Evolutionary conservation across 2,888 invertebrate genomes (phyloP), one percentile per base, ranked within the genome.

Genomic region (Dynastes grantii): DNA sequence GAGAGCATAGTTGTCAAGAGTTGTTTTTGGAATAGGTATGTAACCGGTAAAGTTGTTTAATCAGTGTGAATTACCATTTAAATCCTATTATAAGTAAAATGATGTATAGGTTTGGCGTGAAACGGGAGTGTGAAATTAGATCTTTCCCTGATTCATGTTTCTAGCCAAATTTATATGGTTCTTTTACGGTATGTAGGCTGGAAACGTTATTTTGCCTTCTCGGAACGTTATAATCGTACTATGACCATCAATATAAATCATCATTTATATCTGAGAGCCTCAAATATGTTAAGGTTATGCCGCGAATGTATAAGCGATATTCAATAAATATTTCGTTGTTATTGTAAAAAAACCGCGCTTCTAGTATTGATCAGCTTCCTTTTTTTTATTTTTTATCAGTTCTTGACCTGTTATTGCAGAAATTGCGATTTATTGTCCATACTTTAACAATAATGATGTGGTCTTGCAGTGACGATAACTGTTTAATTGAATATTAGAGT

Each of bases 1-100:
- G 80, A 80, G 80, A 79, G 81, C 80, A 81, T 79, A 68, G 79
- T 75, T 78, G 80, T 81, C 76, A 77, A 68, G 40, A 55, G 53
- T 55, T 70, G 70, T 78, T 80, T 78, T 76, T 65, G 70, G 77
- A 65, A 68, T 75, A 81, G 81, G 81, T 81, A 80, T 71, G 82
- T 82, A 81, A 61, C 73, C 73, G 73, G 73, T 75, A 75, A 75
- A 61, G 67, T 71, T 73, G 65, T 63, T 55, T 78, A 65, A 73
- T 55, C 27, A 27, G 32, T 73, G 51, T 61, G 64, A 37, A 29
- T 40, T 37, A 49, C 51, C 45, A 40, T 65, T 58, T 64, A 58
- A 61, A 76, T 63, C 32, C 27, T 49, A 6, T 68, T 2, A 58
- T 58, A 61, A 22, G 16, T 61, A 61, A 11, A 11, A 27, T 13